Percentiles rank a stretch among this genome's conserved stretches.
Evolutionary conservation across 2,113 vertebrate species (phyloP).

Genomic region (Heterochromis multidens): DNA sequence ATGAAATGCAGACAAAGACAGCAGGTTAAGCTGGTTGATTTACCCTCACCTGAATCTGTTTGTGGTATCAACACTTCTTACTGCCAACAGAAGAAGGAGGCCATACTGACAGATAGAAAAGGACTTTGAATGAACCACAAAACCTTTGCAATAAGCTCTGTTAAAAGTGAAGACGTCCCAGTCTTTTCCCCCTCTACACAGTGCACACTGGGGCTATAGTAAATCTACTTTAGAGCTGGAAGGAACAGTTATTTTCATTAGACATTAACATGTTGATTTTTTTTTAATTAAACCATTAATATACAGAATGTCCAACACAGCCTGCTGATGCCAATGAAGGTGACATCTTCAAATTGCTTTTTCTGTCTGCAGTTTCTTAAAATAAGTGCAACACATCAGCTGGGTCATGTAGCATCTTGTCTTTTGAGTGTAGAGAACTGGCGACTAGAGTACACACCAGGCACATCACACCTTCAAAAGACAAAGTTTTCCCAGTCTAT

Average conservation of each 20-base stretch:
- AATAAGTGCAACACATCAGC: not conserved
- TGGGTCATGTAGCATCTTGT: rapidly evolving
- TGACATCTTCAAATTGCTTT: not conserved
- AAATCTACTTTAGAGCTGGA: not conserved
- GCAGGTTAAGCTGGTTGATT: not conserved
- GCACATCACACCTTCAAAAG: not conserved
- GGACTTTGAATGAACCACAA: not conserved
- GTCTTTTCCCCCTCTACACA: not conserved
- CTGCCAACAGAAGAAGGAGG: not conserved
- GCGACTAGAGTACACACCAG: not conserved
- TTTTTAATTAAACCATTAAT: not conserved
- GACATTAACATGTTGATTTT: not conserved
- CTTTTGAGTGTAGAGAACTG: not conserved
- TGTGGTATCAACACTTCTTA: not conserved
- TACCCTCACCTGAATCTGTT: not conserved
- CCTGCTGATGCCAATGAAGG: not conserved
- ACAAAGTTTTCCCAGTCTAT: not conserved
- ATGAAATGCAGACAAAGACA: not conserved
- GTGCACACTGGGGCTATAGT: not conserved
- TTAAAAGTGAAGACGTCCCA: not conserved
- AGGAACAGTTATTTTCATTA: not conserved
- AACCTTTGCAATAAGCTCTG: not conserved
- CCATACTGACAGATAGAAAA: not conserved
- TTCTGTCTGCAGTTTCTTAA: not conserved
- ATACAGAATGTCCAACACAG: not conserved